Percentiles rank a stretch among this genome's conserved stretches.
Evolutionary conservation across 2,113 vertebrate genomes (phyloP).

Genomic region (Xiphophorus couchianus): DNA sequence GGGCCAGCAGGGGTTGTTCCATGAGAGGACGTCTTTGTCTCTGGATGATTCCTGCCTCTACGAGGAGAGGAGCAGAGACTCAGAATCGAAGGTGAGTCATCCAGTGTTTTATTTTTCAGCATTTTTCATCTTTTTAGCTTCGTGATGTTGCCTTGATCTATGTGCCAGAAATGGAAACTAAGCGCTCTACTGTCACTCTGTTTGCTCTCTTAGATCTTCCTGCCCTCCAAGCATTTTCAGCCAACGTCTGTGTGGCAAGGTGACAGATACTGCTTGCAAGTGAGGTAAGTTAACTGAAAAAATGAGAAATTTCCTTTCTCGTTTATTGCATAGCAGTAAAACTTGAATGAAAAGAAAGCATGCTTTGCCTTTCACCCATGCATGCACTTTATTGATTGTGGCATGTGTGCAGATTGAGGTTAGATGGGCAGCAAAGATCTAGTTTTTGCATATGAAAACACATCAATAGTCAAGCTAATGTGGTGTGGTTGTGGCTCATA

Average conservation of each 20-base stretch:
- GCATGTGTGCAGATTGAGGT: constrained; percentile 47
- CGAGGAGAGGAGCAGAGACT: constrained; percentile 73
- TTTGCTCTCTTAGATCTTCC: constrained; percentile 74
- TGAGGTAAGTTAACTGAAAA: constrained; percentile 75
- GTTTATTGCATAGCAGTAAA: constrained; percentile 34
- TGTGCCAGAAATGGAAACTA: constrained; percentile 65
- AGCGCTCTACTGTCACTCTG: constrained; percentile 52
- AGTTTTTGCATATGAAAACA: constrained; percentile 22
- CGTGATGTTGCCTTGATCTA: constrained; percentile 56
- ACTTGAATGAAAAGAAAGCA: constrained; percentile 13
- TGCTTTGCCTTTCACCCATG: constrained; percentile 33
- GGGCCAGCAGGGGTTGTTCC: constrained; percentile 60
- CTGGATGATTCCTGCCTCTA: constrained; percentile 72
- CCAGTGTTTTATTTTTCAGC: constrained; percentile 1
- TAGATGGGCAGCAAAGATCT: constrained; percentile 25
- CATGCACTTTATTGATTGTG: constrained; percentile 28
- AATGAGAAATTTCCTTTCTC: constrained; percentile 13
- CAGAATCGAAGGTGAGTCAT: constrained; percentile 76
- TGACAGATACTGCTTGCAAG: constrained; percentile 78
- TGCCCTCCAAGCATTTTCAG: constrained; percentile 76
- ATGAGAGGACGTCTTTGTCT: constrained; percentile 56
- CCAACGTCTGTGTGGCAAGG: constrained; percentile 68
- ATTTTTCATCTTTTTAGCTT: constrained; percentile 41
- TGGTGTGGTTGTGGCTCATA: constrained; percentile 59
- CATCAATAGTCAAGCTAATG: constrained; percentile 73